Conservation (phyloP, 1,140 invertebrate species). For the Scaptomyza pallida region DNA sequence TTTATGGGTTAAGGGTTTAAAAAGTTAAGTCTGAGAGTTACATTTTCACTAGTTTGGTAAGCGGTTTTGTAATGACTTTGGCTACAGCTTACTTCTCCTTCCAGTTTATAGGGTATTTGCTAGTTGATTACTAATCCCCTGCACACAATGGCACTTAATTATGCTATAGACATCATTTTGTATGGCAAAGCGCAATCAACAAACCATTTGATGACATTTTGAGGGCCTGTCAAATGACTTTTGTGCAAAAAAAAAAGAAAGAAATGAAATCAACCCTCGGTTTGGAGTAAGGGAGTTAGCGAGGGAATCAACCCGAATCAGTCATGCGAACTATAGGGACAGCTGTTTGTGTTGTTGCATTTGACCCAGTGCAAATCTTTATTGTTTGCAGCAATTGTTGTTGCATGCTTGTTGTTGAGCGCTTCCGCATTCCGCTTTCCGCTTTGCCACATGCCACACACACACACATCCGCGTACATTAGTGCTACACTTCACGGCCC, state of each 20-base stretch:
- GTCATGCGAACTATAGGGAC: conserved; percentile 28
- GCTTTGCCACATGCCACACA: conserved; percentile 21
- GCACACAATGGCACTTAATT: conserved; percentile 46
- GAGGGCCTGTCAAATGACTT: conserved; percentile 47
- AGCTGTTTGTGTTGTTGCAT: conserved; percentile 49
- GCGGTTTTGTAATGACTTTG: too few relatives aligned
- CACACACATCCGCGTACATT: conserved; percentile 18
- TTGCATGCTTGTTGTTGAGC: conserved; percentile 24
- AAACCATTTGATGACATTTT: conserved; percentile 73
- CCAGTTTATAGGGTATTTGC: conserved; percentile 7
- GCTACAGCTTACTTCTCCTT: too few relatives aligned
- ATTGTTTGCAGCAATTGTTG: conserved; percentile 33
- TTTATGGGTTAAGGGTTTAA: not conserved
- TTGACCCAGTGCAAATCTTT: conserved; percentile 48
- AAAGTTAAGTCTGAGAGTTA: not conserved
- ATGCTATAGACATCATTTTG: conserved; percentile 18
- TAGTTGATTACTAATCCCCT: not conserved
- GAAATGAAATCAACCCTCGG: conserved; percentile 46
- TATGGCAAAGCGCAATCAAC: conserved; percentile 41
- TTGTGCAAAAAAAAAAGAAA: too few relatives aligned
- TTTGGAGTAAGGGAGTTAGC: not conserved
- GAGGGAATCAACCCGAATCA: not conserved
- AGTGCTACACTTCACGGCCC: conserved; percentile 54
- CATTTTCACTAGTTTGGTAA: too few relatives aligned
- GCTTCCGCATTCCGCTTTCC: conserved; percentile 31